phyloP scores from a whole-genome alignment of 2,113 vertebrate genomes.

The Gymnobelideus leadbeateri region DNA sequence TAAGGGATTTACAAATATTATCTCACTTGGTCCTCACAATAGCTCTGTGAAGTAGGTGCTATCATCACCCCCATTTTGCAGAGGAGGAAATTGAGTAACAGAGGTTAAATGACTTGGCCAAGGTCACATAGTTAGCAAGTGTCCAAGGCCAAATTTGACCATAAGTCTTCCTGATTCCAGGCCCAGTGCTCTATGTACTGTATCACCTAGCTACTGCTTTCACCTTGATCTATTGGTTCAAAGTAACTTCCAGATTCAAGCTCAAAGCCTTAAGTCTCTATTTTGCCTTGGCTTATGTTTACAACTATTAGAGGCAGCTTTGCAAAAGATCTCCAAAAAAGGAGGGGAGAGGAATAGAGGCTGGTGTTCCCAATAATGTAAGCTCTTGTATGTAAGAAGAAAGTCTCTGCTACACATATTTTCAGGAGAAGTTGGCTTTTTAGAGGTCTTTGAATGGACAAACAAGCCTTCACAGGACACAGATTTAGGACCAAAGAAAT shows the following conservation, averaged over 20 bases:
- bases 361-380: background rate
- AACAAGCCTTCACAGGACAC: background rate
- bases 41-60: background rate
- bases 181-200: background rate
- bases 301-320: background rate
- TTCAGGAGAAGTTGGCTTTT: background rate
- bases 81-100: background rate
- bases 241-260: background rate
- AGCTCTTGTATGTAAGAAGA: background rate
- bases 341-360: background rate
- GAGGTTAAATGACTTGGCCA: background rate
- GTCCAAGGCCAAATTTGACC: background rate
- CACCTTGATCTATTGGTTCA: background rate
- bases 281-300: background rate
- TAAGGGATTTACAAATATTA: background rate
- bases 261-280: background rate
- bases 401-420: background rate
- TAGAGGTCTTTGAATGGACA: background rate
- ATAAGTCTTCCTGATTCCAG: background rate
- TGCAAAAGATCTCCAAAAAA: background rate
- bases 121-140: background rate
- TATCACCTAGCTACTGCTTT: background rate
- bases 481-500: background rate
- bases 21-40: background rate
- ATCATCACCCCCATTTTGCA: background rate